phyloP scores from a whole-genome alignment of 2,797 vertebrate genomes.

The Danio tinwini region DNA sequence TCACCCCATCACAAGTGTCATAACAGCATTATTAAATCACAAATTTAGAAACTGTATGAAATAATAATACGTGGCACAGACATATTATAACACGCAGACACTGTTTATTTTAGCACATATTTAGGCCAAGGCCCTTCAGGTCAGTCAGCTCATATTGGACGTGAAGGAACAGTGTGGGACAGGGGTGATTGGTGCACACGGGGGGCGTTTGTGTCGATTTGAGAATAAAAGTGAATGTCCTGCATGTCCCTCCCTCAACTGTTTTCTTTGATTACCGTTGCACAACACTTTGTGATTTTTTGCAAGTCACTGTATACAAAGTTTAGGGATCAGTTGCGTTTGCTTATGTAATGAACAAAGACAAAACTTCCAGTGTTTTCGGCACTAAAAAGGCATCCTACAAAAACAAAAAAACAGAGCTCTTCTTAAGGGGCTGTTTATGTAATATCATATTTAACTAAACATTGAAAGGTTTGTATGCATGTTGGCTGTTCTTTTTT shows the following conservation, averaged over 20 bases:
- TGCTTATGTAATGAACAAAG: not conserved
- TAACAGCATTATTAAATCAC: not conserved
- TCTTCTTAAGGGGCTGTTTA: too few relatives aligned
- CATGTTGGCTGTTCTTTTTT: too few relatives aligned
- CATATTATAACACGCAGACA: not conserved
- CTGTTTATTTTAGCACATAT: not conserved
- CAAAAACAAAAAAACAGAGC: too few relatives aligned
- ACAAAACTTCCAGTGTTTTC: not conserved
- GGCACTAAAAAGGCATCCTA: not conserved
- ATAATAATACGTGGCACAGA: not conserved
- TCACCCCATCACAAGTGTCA: not conserved
- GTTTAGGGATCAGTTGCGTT: not conserved
- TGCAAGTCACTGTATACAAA: slow-evolving; percentile 53
- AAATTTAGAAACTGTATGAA: not conserved
- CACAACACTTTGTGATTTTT: slow-evolving; percentile 36
- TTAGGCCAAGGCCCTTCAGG: slow-evolving; percentile 2
- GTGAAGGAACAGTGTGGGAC: not conserved
- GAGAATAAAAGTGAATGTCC: slow-evolving; percentile 36
- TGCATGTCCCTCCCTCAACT: not conserved
- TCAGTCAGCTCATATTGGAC: not conserved
- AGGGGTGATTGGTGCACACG: slow-evolving; percentile 23
- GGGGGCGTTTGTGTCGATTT: slow-evolving; percentile 21
- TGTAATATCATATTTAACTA: too few relatives aligned
- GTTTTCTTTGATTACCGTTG: slow-evolving; percentile 29
- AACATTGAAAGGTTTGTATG: too few relatives aligned